Evolutionary conservation across 2,113 vertebrate genomes (phyloP), one percentile per base, ranked within the genome.

Genomic region (Pangasianodon hypophthalmus): DNA sequence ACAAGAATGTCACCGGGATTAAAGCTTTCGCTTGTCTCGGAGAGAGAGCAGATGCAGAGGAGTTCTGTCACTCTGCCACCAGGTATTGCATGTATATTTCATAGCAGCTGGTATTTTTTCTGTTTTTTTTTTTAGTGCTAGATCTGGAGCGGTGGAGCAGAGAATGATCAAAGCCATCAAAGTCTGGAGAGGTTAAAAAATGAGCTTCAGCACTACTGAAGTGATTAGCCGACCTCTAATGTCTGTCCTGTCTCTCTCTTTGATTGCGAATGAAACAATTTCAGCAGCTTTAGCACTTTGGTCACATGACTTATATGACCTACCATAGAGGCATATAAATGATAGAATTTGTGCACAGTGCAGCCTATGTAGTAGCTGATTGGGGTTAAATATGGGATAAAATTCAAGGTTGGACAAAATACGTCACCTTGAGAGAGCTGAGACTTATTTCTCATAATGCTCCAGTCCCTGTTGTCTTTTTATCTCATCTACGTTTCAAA

Each of bases 71-170:
- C 46, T 54, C 46, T 24, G 21, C 60, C 46, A 64, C 41, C 50
- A 81, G 58, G 60, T 80, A 64, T 48, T 60, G 29, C 77, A 88
- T 82, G 32, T 83, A 54, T 88, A 56, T 71, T 88, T 83, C 79
- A 83, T 83, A 82, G 80, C 50, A 19, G 62, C 62, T 83, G 62
- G 2, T 29, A 7, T 48, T 80, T 50, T 81, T n/a, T n/a, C 6
- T 80, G 2, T n/a, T 16, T 54, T 19, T 4, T 37, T 54, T 52
- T 82, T 37, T 64, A 81, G 75, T 19, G 41, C 87, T 56, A 44
- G 50, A 54, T 88, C 32, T 58, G 37, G 21, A 46, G n/a, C 44
- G 32, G 50, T 3, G 26, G 11, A 71, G n/a, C 48, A 54, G 62
- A 41, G 82, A 84, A 84, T 62, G 82, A 62, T 58, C 56, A 41